These are phyloP conservation scores for Fundulus diaphanus DNA, from an alignment of 2,797 vertebrate genomes.

Conservation along the genomic window DNA sequence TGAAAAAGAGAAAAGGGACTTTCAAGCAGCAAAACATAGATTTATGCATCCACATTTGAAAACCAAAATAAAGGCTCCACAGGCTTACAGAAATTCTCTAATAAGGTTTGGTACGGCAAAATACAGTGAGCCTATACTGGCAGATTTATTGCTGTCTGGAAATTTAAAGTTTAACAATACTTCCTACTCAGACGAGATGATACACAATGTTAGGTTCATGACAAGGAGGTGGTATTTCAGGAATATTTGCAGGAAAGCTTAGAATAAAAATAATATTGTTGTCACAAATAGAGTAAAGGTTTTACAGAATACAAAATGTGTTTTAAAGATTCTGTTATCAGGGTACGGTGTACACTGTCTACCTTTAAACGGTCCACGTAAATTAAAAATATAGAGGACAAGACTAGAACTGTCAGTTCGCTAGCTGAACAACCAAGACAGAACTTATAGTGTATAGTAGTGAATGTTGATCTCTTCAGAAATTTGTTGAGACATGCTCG, in stretches of 20 bases:
- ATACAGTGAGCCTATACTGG: background rate
- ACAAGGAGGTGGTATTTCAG: background rate
- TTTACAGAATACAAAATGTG: background rate
- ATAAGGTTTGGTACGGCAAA: background rate
- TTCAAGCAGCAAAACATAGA: background rate
- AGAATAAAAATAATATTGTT: background rate
- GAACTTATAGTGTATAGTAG: background rate
- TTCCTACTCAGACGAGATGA: background rate
- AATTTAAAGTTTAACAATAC: background rate
- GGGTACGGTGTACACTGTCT: background rate
- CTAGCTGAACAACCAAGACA: background rate
- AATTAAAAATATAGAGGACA: background rate
- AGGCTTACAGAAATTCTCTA: background rate
- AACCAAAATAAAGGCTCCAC: background rate
- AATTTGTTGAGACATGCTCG: background rate
- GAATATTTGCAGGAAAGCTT: background rate
- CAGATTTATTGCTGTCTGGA: background rate
- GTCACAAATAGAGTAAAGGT: background rate
- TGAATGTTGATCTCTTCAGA: background rate
- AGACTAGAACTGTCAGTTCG: too few species aligned
- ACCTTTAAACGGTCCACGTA: background rate
- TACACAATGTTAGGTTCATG: background rate
- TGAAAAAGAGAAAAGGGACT: background rate
- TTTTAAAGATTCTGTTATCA: background rate
- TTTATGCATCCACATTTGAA: background rate